Conservation (phyloP, 2,888 invertebrate species). For the Platycnemis pennipes region DNA sequence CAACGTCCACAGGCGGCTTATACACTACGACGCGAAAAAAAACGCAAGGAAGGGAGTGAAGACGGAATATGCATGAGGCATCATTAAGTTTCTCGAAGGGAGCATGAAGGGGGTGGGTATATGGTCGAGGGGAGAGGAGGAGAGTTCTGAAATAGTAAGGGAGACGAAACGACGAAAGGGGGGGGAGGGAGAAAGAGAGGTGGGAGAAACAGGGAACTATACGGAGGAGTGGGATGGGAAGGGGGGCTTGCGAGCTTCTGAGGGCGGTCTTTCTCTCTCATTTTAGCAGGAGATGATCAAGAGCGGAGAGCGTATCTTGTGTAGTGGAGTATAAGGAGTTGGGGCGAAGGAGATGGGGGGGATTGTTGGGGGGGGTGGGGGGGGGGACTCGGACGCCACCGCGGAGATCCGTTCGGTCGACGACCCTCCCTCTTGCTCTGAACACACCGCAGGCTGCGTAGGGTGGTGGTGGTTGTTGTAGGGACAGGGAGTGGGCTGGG, state of each 20-base stretch:
- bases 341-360: not conserved
- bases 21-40: constrained; percentile 30
- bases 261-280: not conserved
- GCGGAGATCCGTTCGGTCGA: not conserved
- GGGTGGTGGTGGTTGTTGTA: not conserved
- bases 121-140: not conserved
- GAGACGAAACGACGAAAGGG: not conserved
- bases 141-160: not conserved
- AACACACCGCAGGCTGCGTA: not conserved
- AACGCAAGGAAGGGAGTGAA: not conserved
- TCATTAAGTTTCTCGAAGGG: constrained; percentile 35
- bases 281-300: not conserved
- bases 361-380: not conserved
- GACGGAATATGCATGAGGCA: constrained; percentile 30
- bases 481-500: not conserved
- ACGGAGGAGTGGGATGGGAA: not conserved
- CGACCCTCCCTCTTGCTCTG: constrained; percentile 19
- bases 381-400: not conserved
- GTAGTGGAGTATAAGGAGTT: constrained; percentile 18
- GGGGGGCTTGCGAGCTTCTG: not conserved
- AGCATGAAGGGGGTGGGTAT: not conserved
- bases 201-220: not conserved
- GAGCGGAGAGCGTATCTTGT: constrained; percentile 38
- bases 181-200: not conserved
- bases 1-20: not conserved